Base-by-base conservation (phyloP, 2,888 invertebrate species). In the Diloba caeruleocephala region DNA sequence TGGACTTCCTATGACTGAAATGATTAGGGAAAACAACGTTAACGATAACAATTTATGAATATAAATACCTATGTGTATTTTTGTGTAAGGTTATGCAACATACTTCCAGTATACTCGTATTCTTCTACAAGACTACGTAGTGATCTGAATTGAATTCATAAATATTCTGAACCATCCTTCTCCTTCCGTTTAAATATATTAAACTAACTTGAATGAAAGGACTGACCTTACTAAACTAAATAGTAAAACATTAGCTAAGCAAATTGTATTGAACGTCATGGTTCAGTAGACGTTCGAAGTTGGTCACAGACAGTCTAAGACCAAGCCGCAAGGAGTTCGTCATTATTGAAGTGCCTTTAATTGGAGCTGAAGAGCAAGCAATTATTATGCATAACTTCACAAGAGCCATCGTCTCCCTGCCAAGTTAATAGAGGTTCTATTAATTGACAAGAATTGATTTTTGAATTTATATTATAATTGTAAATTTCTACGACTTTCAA, bases 341-440 rank as follows among this genome's bases (percentile, higher is more conserved):
- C 81, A 79, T 79, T 80, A 82, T 71, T 84, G 78, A 82, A 84
- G 78, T 79, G 82, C 75, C 79, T 84, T 79, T 86, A 88, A 88
- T 88, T 88, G 82, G 82, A 83, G 78, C 76, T 83, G 84, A 85
- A 84, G 84, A 82, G 84, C 78, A 75, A 82, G 77, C 83, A 85
- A 89, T 89, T 89, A 87, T 85, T 87, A 88, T 89, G 89, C 89
- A 89, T 87, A 88, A 87, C 86, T 89, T 87, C 78, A 79, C 79
- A 70, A 86, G 83, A 70, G 81, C 82, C 81, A 77, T 84, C 78
- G 65, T 63, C 74, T 68, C 73, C 17, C 70, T 63, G 21, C 5
- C 58, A 63, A 75, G 74, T 76, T 82, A 83, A 85, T 83, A 84
- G 83, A 79, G 74, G 68, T 78, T 76, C 74, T 70, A 74, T 78